Percentiles rank a stretch among this genome's conserved stretches.
Evolutionary conservation across 2,888 invertebrate species (phyloP).

Genomic region (Toxonevra muliebris): DNA sequence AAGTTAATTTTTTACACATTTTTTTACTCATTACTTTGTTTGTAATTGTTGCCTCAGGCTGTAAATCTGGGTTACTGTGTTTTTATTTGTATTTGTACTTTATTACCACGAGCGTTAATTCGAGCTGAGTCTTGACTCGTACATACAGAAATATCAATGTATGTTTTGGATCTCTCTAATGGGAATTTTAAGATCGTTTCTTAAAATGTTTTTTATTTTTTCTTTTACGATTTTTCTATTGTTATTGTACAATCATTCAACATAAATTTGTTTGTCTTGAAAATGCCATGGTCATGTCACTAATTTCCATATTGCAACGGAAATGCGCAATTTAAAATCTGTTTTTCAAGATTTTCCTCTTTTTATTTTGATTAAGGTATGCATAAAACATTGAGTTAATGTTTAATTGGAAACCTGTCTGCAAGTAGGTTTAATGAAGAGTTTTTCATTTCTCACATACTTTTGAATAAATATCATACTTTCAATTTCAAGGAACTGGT

Average conservation of each 20-base stretch:
- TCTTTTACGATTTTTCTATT: constrained; percentile 11
- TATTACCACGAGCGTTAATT: too few relatives aligned
- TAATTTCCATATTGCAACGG: constrained; percentile 26
- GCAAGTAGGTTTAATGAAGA: too few relatives aligned
- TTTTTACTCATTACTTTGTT: constrained; percentile 13
- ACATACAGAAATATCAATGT: too few relatives aligned
- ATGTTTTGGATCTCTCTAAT: too few relatives aligned
- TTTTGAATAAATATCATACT: too few relatives aligned
- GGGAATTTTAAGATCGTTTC: not conserved
- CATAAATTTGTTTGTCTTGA: constrained; percentile 10
- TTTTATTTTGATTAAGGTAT: not conserved
- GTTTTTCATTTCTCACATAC: too few relatives aligned
- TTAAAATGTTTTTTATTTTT: constrained; percentile 3
- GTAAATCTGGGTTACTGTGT: constrained; percentile 36
- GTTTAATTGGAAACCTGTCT: too few relatives aligned
- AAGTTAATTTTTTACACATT: not conserved
- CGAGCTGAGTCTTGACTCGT: too few relatives aligned
- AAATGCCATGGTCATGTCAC: constrained; percentile 47
- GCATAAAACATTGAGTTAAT: not conserved
- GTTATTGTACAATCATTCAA: not conserved
- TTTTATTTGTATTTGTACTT: not conserved
- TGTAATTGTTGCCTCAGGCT: constrained; percentile 17
- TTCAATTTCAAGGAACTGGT: too few relatives aligned
- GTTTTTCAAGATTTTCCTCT: constrained; percentile 8
- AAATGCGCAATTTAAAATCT: constrained; percentile 17